phyloP scores from a whole-genome alignment of 2,888 invertebrate genomes.

The Strigamia transsilvanica region DNA sequence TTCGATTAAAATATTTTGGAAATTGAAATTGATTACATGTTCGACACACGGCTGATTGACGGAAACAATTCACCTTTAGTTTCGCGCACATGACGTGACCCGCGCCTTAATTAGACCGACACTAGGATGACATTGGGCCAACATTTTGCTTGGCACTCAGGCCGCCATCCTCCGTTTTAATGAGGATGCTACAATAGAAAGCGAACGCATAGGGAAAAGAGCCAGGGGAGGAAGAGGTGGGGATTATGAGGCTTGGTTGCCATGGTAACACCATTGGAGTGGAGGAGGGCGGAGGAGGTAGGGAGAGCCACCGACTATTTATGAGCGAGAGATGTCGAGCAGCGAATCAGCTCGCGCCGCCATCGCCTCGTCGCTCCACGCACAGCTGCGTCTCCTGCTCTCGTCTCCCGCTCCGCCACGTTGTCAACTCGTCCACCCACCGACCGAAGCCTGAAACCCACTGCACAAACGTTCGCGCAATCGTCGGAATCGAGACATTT shows the following conservation, averaged over 20 bases:
- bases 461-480: neutral
- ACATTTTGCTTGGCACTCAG: constrained; percentile 41
- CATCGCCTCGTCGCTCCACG: constrained; percentile 38
- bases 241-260: constrained; percentile 50
- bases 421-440: constrained; percentile 16
- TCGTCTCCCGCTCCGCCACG: neutral
- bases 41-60: neutral
- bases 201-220: constrained; percentile 33
- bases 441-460: neutral
- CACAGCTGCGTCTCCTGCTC: constrained; percentile 23
- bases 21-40: neutral
- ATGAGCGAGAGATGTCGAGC: constrained; percentile 46
- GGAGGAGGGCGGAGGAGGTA: constrained; percentile 1
- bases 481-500: constrained; percentile 24
- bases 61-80: neutral
- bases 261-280: constrained; percentile 30
- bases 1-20: neutral
- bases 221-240: constrained; percentile 33
- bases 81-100: neutral
- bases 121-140: constrained; percentile 31
- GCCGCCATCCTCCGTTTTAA: constrained; percentile 48
- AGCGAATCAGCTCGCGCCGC: constrained; percentile 46
- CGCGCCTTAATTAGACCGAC: constrained; percentile 35
- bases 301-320: constrained; percentile 43
- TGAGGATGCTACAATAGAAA: constrained; percentile 50